Evolutionary conservation across 2,888 invertebrate species (phyloP).

Genomic region (Anarsia innoxiella): DNA sequence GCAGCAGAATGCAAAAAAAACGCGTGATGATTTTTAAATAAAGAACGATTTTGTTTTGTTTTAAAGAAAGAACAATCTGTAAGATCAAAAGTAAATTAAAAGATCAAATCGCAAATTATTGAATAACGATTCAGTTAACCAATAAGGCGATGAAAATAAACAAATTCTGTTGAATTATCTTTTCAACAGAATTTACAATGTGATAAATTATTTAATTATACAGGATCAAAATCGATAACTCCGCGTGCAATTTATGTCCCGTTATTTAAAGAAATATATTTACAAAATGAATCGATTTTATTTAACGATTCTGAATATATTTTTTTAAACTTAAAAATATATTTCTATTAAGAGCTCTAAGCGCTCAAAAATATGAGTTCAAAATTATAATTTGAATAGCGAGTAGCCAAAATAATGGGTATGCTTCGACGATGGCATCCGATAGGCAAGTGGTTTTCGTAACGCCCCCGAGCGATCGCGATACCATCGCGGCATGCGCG

Average conservation of each 20-base stretch:
- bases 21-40: too few species aligned
- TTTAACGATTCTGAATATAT: constrained; percentile 3
- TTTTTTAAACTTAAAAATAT: constrained; percentile 6
- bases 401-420: constrained; percentile 67
- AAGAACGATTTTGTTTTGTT: too few species aligned
- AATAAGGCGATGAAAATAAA: too few species aligned
- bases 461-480: constrained; percentile 62
- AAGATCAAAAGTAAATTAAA: too few species aligned
- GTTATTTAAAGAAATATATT: not conserved
- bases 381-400: constrained; percentile 44
- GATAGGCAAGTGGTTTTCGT: constrained; percentile 71
- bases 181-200: too few species aligned
- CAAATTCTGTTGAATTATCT: too few species aligned
- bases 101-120: too few species aligned
- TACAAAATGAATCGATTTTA: constrained; percentile 1
- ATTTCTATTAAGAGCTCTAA: constrained; percentile 28
- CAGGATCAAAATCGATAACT: not conserved
- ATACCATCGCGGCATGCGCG: constrained; percentile 52
- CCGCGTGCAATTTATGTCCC: not conserved
- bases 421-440: constrained; percentile 55
- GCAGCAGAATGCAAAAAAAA: not conserved
- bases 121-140: too few species aligned
- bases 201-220: not conserved
- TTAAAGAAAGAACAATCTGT: too few species aligned
- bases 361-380: constrained; percentile 35